Conservation (phyloP, 2,888 invertebrate species). For the Dicycla oo region DNA sequence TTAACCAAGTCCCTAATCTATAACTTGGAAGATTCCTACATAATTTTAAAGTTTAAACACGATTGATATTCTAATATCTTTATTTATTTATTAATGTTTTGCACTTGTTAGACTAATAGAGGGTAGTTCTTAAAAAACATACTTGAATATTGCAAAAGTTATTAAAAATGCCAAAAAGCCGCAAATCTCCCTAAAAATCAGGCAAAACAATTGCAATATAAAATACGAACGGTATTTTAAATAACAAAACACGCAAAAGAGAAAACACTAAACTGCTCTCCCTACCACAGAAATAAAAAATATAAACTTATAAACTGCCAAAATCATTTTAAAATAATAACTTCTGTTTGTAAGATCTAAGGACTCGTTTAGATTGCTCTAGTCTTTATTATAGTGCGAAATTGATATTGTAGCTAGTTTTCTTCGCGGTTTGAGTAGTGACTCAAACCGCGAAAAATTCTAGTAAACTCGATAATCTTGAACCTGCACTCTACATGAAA, state of each 20-base stretch:
- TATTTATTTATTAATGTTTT: conserved; percentile 12
- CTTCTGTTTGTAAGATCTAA: conserved; percentile 9
- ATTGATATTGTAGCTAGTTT: neutral
- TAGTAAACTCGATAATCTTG: no score
- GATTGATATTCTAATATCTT: neutral
- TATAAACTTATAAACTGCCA: no score
- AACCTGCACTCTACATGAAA: conserved; percentile 1
- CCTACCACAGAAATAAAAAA: conserved; percentile 8
- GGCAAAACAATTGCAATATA: conserved; percentile 33
- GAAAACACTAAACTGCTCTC: conserved; percentile 28
- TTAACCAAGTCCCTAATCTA: conserved; percentile 1
- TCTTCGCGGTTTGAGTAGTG: no score
- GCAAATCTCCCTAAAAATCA: neutral
- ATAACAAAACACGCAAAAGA: conserved; percentile 43
- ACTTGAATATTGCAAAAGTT: conserved; percentile 22
- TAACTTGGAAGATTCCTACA: conserved; percentile 20
- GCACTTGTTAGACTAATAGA: neutral
- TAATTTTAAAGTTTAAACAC: conserved; percentile 8
- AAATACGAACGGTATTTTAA: conserved; percentile 47
- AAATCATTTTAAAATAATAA: conserved; percentile 31
- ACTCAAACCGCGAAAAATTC: no score
- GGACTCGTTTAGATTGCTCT: neutral
- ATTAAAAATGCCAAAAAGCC: conserved; percentile 7
- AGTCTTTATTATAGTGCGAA: neutral
- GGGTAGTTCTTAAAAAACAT: conserved; percentile 14